Evolutionary conservation across 1,140 invertebrate genomes (phyloP), one percentile per base, ranked within the genome.

Genomic region (Lethocerus indicus): DNA sequence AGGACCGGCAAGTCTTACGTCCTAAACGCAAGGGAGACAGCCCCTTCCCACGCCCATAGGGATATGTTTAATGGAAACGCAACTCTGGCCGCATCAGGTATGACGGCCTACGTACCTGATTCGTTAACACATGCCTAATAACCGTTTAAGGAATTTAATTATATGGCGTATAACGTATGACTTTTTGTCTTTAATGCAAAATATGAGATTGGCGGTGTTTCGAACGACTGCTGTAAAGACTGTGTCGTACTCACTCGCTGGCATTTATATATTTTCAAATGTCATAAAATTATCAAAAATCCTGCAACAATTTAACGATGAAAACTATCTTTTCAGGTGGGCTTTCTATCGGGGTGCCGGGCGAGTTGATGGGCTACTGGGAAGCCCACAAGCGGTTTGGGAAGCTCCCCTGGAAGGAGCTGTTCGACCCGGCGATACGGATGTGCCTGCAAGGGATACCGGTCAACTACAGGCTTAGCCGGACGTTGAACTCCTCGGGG

Each of bases 351-450:
- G 88, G 74, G 0, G 83, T 95, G 12, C 92, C 93, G 5, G 93
- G 92, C 1, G 91, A 96, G 64, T 59, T 96, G 1, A 76, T 77
- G 51, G 93, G 91, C 2, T 90, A 90, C 59, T 83, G 84, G 77
- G 73, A 76, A 50, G 83, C 87, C 0, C 81, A 93, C 61, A 65
- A 80, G 57, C 71, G 70, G 46, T 94, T 84, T 66, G 89, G 89
- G 2, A 75, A 72, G 56, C 64, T 96, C 1, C 73, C 79, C 0
- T 98, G 93, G 92, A 65, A 67, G 7, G 74, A 79, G 1, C 64
- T 98, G 1, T 73, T 96, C 21, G 60, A 73, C 26, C 88, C 89
- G 0, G 74, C 81, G 0, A 73, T 89, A 7, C 64, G 80, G 53
- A 63, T 93, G 6, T 90, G 85, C 58, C 71, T 76, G 55, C 75